Evolutionary conservation across 2,888 invertebrate species (phyloP), one percentile per base, ranked within the genome.

Genomic region (Clusia tigrina): DNA sequence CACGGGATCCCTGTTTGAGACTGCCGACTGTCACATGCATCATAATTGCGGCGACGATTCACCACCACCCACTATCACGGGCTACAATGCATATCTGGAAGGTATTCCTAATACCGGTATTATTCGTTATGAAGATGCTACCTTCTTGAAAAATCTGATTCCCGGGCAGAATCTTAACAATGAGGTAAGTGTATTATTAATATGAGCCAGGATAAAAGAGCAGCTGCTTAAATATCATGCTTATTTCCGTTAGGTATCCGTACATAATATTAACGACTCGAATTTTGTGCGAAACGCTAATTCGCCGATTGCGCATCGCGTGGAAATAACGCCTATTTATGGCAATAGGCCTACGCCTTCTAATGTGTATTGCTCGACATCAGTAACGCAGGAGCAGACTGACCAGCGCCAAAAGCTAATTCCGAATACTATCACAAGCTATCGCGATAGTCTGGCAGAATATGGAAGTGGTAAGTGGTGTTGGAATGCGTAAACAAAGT

Each of bases 151-250:
- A 71, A 83, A 80, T 64, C 71, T 84, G 62, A 83, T 84, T 72
- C 83, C 84, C n/a, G 84, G 84, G 15, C 84, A 84, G 64, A 80
- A 82, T 72, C 77, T 84, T 24, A 84, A 84, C 69, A 84, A 80
- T 72, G 84, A 84, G 78, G 84, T 84, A 32, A 6, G 32, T 32
- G 32, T 32, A 9, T 6, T 32, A 32, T 9, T 32, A 9, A 32
- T 32, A 6, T 6, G 12, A 32, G 32, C 32, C 32, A n/a, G 42
- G n/a, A n/a, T 42, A 6, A n/a, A 3, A 42, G 42, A 3, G 3
- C 3, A 42, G 6, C 12, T 32, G 32, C 32, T 57, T 52, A 23
- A 23, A 12, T n/a, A n/a, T 65, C 24, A 22, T 32, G 55, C 18
- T 38, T 2, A 12, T 56, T 48, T 22, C 24, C 42, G 60, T 3